Evolutionary conservation across 2,113 vertebrate genomes (phyloP), one percentile per base, ranked within the genome.

Genomic region (Puntigrus tetrazona): DNA sequence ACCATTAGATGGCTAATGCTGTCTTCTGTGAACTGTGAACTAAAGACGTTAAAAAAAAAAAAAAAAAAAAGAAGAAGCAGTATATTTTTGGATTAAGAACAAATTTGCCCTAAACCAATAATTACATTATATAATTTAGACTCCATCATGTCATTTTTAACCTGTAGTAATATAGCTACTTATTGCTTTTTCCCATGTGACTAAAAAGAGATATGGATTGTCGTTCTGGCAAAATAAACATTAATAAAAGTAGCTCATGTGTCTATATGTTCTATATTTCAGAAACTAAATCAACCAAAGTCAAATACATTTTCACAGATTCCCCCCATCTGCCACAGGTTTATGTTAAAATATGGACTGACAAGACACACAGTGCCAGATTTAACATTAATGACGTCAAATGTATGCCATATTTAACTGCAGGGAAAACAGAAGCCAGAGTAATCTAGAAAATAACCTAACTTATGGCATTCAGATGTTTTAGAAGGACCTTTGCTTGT

Each of bases 1-100:
- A 87, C 86, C 80, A 87, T 87, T 86, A 89, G 61, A 72, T 61
- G 50, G 72, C 74, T 83, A 38, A 84, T 78, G 45, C 20, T 41
- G 43, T 63, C 74, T 55, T 82, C 67, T 67, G 50, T 20, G 41
- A 69, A 79, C 43, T 29, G 57, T 50, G 74, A 18, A 69, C 52
- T 16, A 73, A 72, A 52, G 55, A 13, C 7, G 22, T 45, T 25
- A 5, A 55, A 57, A 43, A 84, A 81, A 7, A 57, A 84, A 61
- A 52, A 81, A 14, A 29, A 81, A 59, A 61, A n/a, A 8, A 38
- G 20, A 6, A 27, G 31, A 7, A 7, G 22, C 34, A 41, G 25
- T 50, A 8, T 70, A 4, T 78, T 84, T 36, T 69, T n/a, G n/a
- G n/a, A n/a, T n/a, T 38, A 22, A 38, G 4, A 3, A 59, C 20